Base-by-base conservation (phyloP, 2,113 vertebrate genomes). In the Leiothrix lutea region DNA sequence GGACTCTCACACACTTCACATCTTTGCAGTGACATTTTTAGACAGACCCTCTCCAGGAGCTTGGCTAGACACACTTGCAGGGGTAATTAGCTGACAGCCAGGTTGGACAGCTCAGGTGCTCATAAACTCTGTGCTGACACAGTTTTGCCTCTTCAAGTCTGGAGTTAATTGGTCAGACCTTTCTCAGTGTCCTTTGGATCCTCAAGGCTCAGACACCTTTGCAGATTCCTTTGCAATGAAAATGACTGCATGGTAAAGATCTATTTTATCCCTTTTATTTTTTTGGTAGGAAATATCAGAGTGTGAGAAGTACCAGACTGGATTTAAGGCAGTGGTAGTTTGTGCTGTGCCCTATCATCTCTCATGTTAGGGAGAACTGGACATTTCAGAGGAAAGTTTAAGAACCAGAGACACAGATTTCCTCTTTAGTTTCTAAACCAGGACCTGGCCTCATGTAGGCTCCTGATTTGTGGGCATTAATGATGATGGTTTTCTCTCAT, bases 321-420 rank as follows among this genome's bases (percentile, higher is more conserved):
- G 11, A 60, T 4, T 60, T 57, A 16, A 62, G 5, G 29, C 29
- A 78, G 25, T 36, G 6, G 3, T 19, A n/a, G 6, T 72, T 77
- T 80, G 19, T 3, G 2, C 31, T 50, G 5, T 42, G 25, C 8
- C 8, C 13, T 33, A 0, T 53, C 38, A 0, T 53, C 38, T 50
- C 9, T 83, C 33, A 12, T 8, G 15, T 51, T 36, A 31, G 4
- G 28, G 6, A 71, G 66, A 85, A 64, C 0, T 28, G 53, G 31
- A 53, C 2, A n/a, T 31, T 81, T 64, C 48, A 71, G 53, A 69
- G 25, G 33, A 47, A 83, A 23, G 1, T 22, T 12, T 29, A 50
- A 74, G 20, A 62, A 67, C 28, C 10, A 45, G 23, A 83, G 40
- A 42, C 2, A 40, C 4, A 44, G 9, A 24, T 82, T 77, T 88